Base-by-base conservation (phyloP, 2,113 vertebrate genomes). In the Gymnogyps californianus region DNA sequence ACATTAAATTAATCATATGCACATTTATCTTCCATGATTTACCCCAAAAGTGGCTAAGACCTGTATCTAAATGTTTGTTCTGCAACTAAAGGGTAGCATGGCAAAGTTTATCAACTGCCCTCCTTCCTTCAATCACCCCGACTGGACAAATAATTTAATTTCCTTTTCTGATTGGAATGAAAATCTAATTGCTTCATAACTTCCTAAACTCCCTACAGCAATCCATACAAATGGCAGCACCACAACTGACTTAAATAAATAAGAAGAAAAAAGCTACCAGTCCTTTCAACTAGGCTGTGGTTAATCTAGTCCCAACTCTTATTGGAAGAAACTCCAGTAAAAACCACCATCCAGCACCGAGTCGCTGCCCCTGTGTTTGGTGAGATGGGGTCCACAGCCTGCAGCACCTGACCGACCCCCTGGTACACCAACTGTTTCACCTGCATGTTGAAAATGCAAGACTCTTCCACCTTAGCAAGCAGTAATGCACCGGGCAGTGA, bases 311-410 rank as follows among this genome's bases (percentile, higher is more conserved):
- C 22, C 42, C 67, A 47, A 11, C 21, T 36, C 7, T 18, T 13
- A n/a, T 2, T 40, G 8, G 51, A 81, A 46, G 29, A 79, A 81
- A 66, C 40, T 36, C 21, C 29, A 61, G 40, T 11, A 46, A 15
- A 49, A 61, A 13, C 6, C 25, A 26, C 22, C 5, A 3, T 16
- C 40, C 52, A 78, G 65, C 20, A 42, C 25, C 0, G 0, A 17
- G 21, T 26, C n/a, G 18, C 47, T 49, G 57, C 22, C 29, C 9
- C 1, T 26, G 32, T 14, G 16, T 64, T 64, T 42, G 24, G 13
- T 21, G 65, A 47, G n/a, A 34, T 1, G 5, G 10, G 20, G 40
- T 54, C 32, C 49, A 25, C 19, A 54, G 36, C 42, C n/a, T 16
- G 22, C 28, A 81, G 46, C 21, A n/a, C 46, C 21, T 32, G 7